Conservation (phyloP, 2,888 invertebrate species). For the Hylaea fasciaria region DNA sequence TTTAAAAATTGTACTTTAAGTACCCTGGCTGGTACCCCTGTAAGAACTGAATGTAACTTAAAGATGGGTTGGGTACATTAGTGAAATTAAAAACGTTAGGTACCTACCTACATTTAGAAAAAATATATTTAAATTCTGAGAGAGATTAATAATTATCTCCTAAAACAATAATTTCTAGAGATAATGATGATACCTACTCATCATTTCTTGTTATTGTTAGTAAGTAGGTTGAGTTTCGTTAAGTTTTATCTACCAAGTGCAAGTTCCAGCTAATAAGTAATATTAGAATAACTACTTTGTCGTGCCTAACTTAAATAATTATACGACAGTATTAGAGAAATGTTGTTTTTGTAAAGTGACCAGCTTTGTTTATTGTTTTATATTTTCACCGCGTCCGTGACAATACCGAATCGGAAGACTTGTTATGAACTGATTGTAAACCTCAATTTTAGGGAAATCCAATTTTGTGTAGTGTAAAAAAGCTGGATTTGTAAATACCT, state of each 20-base stretch:
- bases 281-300: conserved; percentile 24
- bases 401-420: conserved; percentile 65
- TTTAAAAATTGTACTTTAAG: conserved; percentile 33
- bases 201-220: conserved; percentile 30
- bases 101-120: conserved; percentile 19
- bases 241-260: conserved; percentile 19
- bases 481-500: conserved; percentile 44
- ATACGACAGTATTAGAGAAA: background rate
- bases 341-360: background rate
- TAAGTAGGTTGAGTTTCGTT: conserved; percentile 23
- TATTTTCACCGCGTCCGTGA: conserved; percentile 54
- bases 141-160: conserved; percentile 57
- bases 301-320: conserved; percentile 35
- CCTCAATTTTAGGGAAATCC: conserved; percentile 50
- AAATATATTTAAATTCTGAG: conserved; percentile 47
- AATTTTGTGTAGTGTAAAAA: conserved; percentile 64
- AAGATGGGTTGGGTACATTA: conserved; percentile 27
- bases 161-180: conserved; percentile 51
- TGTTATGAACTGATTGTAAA: conserved; percentile 60
- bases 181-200: conserved; percentile 41
- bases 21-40: conserved; percentile 29
- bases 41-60: conserved; percentile 30
- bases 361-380: conserved; percentile 25
- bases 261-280: conserved; percentile 27
- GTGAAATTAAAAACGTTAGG: conserved; percentile 20